Base-by-base conservation (phyloP, 2,797 vertebrate species). In the Acanthornis magna region DNA sequence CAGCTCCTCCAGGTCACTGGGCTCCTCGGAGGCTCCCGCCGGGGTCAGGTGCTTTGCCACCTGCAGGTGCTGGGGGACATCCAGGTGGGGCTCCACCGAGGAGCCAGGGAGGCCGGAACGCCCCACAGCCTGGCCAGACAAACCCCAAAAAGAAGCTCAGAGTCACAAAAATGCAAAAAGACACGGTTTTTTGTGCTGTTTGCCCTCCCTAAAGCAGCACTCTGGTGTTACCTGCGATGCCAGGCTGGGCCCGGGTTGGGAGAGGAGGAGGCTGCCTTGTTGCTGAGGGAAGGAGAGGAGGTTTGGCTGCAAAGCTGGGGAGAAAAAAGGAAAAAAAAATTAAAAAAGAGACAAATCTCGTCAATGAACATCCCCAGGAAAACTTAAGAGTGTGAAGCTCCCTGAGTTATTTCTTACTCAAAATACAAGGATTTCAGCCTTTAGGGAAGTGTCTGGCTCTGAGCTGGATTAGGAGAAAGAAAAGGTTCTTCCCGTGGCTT, bases 1-100 rank as follows among this genome's bases (percentile, higher is more conserved):
- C 80, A 99, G 98, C 76, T 99, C 99, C 94, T 99, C 99, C 85
- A 99, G 98, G 87, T 99, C 99, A 14, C 98, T 99, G 93, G 99
- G 99, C 70, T 99, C 99, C 11, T 99, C 99, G 2, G 98, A 97
- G 5, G 98, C 98, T 6, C 96, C 97, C 0, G 98, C 95, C 4
- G 97, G 95, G 1, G 97, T 96, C 92, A 99, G 96, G 95, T 99
- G 99, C 94, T 99, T 99, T 68, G 98, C 97, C 89, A 98, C 98
- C 91, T 99, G 98, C 90, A 99, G 81, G 85, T 99, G 99, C 77
- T 98, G 98, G 36, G 98, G 93, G 89, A 98, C 98, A 71, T 99
- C 99, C 98, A 99, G 97, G 95, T 99, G 99, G 79, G 98, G 97
- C 29, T 99, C 99, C 93, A 99, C 97, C 0, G 99, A 98, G 1